Conservation (phyloP, 1,140 invertebrate species). For the Drosophila bocqueti region DNA sequence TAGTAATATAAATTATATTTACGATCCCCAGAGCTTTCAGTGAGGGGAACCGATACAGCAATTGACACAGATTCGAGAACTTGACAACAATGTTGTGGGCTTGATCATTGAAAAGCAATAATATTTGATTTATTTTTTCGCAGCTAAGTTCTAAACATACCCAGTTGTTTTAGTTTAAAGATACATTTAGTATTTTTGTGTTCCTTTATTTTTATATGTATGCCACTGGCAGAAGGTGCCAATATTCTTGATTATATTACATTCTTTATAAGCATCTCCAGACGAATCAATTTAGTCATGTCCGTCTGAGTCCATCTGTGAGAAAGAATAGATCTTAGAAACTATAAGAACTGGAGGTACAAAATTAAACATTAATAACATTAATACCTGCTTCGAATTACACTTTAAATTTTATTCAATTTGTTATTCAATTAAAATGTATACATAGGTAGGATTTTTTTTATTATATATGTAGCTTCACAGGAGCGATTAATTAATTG, state of each 20-base stretch:
- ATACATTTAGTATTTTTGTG: background rate
- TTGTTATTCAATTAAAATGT: too few relatives aligned
- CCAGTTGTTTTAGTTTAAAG: background rate
- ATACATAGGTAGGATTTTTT: too few relatives aligned
- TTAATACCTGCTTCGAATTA: background rate
- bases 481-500: background rate
- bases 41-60: background rate
- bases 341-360: background rate
- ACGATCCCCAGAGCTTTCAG: background rate
- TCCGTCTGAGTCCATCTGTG: background rate
- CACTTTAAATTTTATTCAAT: background rate
- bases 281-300: background rate
- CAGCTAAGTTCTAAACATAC: background rate
- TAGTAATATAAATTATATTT: background rate
- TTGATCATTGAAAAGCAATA: background rate
- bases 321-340: background rate
- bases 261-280: background rate
- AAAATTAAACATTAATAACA: background rate
- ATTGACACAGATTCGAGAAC: background rate
- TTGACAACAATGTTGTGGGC: background rate
- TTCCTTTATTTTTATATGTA: too few relatives aligned
- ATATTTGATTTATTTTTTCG: too few relatives aligned
- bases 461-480: too few relatives aligned
- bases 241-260: too few relatives aligned
- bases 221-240: too few relatives aligned